Evolutionary conservation across 37 sponge, comb jelly and placozoan species (phyloP).

Genomic region (Bolinopsis microptera): DNA sequence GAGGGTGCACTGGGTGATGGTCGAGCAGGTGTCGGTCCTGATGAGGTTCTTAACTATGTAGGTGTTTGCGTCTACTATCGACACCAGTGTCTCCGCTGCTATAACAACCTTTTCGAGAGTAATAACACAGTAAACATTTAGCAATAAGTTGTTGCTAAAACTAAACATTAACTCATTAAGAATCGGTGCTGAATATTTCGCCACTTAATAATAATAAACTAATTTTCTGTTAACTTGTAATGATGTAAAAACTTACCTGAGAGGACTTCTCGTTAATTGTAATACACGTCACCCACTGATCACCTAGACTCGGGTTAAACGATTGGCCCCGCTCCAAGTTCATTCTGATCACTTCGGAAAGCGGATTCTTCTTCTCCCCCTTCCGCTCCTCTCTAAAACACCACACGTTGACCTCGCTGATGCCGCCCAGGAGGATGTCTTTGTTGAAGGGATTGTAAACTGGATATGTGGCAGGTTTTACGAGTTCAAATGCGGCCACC

Average conservation of each 20-base stretch:
- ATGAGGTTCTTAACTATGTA: neutral
- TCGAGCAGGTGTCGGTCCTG: neutral
- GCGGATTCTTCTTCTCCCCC: neutral
- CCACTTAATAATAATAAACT: too few relatives aligned
- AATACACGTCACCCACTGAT: constrained; percentile 46
- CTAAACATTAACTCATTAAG: too few relatives aligned
- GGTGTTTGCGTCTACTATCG: constrained; percentile 15
- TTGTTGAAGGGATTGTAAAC: constrained; percentile 28
- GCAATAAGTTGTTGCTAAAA: too few relatives aligned
- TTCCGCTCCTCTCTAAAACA: constrained; percentile 7
- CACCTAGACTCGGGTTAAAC: neutral
- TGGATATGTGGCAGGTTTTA: constrained; percentile 21
- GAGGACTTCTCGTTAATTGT: neutral
- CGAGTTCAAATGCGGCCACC: neutral
- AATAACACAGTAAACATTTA: too few relatives aligned
- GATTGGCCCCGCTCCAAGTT: neutral
- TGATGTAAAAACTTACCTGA: too few relatives aligned
- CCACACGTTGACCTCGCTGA: neutral
- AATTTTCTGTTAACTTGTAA: too few relatives aligned
- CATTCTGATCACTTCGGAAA: neutral
- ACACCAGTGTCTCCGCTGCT: neutral
- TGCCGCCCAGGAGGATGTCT: constrained; percentile 33
- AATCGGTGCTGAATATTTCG: too few relatives aligned
- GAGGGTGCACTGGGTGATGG: neutral
- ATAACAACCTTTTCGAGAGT: constrained; percentile 30